These are phyloP conservation scores for Berghia stephanieae DNA, from an alignment of 1,140 invertebrate genomes.

Conservation along the genomic window DNA sequence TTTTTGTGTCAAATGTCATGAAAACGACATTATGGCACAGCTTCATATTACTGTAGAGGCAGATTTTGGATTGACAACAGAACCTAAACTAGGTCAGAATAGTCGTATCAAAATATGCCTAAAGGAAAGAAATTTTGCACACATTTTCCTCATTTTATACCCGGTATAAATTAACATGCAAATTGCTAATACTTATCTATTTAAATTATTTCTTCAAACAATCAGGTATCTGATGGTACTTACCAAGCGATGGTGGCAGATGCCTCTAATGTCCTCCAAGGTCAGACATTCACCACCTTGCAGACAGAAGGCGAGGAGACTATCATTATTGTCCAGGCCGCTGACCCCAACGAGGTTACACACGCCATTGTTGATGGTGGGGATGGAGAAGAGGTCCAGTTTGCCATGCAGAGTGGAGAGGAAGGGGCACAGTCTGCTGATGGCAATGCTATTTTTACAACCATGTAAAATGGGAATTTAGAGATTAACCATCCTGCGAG, in stretches of 20 bases:
- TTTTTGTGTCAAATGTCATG: too few species aligned
- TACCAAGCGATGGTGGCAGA: conserved; percentile 56
- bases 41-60: too few species aligned
- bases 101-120: too few species aligned
- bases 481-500: too few species aligned
- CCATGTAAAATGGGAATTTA: conserved; percentile 31
- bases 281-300: conserved; percentile 58
- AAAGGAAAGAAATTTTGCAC: too few species aligned
- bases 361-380: conserved; percentile 60
- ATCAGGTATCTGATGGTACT: conserved; percentile 50
- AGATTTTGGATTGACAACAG: too few species aligned
- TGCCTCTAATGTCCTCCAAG: conserved; percentile 43
- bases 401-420: conserved; percentile 51
- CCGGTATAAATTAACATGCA: too few species aligned
- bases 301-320: conserved; percentile 61
- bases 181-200: conserved; percentile 25
- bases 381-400: conserved; percentile 53
- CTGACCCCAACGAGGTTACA: conserved; percentile 54
- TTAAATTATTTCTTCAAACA: conserved; percentile 20
- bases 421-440: conserved; percentile 27
- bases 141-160: too few species aligned
- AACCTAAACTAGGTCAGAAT: too few species aligned
- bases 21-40: too few species aligned
- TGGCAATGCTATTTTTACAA: conserved; percentile 30
- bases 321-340: conserved; percentile 63